Evolutionary conservation across 2,113 vertebrate species (phyloP).

Genomic region (Chloropsis cyanopogon): DNA sequence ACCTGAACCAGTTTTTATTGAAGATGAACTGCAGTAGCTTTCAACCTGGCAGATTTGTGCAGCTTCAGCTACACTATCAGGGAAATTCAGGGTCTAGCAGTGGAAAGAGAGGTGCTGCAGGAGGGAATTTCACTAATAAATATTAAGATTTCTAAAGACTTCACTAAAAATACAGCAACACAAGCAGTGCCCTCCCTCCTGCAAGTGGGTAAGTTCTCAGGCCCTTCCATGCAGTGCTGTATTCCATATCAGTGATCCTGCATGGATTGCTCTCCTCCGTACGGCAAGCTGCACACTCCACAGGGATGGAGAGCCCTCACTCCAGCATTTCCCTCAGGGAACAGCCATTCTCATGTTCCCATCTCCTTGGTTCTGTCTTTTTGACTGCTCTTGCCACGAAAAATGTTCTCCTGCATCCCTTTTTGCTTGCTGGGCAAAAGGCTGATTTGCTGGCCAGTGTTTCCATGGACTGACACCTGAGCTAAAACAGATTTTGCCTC

Average conservation of each 20-base stretch:
- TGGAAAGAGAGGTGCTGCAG: not conserved
- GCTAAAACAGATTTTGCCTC: not conserved
- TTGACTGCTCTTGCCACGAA: not conserved
- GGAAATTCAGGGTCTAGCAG: not conserved
- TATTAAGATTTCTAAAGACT: not conserved
- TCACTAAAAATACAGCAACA: not conserved
- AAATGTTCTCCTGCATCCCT: not conserved
- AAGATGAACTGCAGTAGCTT: not conserved
- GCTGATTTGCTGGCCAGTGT: not conserved
- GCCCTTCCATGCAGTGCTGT: not conserved
- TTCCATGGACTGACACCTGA: not conserved
- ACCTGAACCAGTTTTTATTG: not conserved
- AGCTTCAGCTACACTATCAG: not conserved
- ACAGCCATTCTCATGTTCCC: not conserved
- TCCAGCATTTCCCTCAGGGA: not conserved
- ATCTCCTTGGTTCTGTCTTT: not conserved
- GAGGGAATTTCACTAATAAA: not conserved
- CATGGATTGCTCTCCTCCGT: rapidly evolving
- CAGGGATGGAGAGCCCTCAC: not conserved
- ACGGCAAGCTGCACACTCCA: not conserved
- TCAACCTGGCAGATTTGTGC: not conserved
- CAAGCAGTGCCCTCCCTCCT: not conserved
- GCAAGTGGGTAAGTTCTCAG: not conserved
- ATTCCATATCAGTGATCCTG: not conserved
- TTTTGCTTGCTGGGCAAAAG: not conserved